These are phyloP conservation scores for Drosophila koepferae DNA, from an alignment of 2,888 invertebrate genomes.

Conservation along the genomic window DNA sequence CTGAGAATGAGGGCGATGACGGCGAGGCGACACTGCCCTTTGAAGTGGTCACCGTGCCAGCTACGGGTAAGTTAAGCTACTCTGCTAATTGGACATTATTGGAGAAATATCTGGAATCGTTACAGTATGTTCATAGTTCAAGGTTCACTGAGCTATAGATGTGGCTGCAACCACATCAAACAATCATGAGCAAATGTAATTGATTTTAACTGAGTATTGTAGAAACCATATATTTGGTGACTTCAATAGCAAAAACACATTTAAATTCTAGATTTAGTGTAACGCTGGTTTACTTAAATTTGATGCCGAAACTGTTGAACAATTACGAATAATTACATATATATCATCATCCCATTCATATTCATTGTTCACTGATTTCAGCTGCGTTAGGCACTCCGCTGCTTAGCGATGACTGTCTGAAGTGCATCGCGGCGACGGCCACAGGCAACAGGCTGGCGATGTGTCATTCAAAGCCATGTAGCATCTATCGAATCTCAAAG, in stretches of 20 bases:
- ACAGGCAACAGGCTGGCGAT: constrained; percentile 56
- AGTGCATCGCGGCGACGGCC: constrained; percentile 72
- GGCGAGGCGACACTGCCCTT: constrained; percentile 1
- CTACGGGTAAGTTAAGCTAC: constrained; percentile 42
- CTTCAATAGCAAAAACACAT: background rate
- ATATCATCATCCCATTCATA: background rate
- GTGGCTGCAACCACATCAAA: background rate
- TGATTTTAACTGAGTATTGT: background rate
- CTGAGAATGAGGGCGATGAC: background rate
- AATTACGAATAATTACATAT: background rate
- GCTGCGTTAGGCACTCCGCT: constrained; percentile 15
- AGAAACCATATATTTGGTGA: background rate
- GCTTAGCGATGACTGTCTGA: constrained; percentile 61
- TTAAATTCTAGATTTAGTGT: background rate
- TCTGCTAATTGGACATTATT: background rate
- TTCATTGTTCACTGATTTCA: background rate
- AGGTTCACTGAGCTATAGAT: background rate
- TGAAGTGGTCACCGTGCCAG: constrained; percentile 25
- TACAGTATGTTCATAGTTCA: background rate
- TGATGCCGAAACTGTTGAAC: background rate
- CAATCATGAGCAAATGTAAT: background rate
- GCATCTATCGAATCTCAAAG: constrained; percentile 74
- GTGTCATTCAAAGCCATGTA: constrained; percentile 59
- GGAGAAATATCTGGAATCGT: background rate
- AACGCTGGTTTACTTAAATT: background rate